A percentile compares a stretch with the other conserved stretches of the same genome.
Evolutionary conservation across 2,113 vertebrate genomes (phyloP).

Genomic region (Pteropus alecto): DNA sequence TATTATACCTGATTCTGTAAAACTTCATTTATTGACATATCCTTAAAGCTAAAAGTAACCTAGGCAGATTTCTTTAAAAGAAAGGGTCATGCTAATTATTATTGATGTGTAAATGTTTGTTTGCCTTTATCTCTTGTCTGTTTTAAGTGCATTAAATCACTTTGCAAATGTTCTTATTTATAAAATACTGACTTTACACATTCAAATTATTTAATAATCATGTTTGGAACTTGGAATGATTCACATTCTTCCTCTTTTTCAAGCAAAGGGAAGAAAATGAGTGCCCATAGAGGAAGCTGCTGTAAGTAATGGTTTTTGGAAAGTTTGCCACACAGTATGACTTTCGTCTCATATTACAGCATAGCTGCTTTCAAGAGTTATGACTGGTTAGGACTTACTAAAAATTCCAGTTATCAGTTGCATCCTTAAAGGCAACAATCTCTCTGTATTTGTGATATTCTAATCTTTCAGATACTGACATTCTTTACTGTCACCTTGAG

Average conservation of each 20-base stretch:
- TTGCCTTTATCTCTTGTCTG: neutral
- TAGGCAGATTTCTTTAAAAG: constrained; percentile 5
- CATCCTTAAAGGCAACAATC: constrained; percentile 55
- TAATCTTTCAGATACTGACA: constrained; percentile 8
- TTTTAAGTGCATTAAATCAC: neutral
- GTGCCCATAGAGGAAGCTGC: neutral
- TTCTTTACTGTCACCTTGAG: constrained; percentile 15
- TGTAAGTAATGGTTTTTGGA: constrained; percentile 54
- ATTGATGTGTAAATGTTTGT: neutral
- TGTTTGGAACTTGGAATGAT: constrained; percentile 11
- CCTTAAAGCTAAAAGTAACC: neutral
- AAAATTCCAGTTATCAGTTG: constrained; percentile 50
- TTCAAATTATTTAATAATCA: neutral
- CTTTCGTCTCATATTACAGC: constrained; percentile 28
- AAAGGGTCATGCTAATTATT: neutral
- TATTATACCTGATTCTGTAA: neutral
- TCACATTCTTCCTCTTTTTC: neutral
- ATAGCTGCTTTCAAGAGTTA: constrained; percentile 35
- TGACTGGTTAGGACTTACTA: constrained; percentile 57
- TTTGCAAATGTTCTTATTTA: neutral
- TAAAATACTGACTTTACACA: neutral
- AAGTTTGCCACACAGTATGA: constrained; percentile 38
- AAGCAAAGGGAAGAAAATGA: neutral
- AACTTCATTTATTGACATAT: neutral
- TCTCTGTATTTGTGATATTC: neutral